Conservation (phyloP, 2,113 vertebrate species). For the Bettongia penicillata region DNA sequence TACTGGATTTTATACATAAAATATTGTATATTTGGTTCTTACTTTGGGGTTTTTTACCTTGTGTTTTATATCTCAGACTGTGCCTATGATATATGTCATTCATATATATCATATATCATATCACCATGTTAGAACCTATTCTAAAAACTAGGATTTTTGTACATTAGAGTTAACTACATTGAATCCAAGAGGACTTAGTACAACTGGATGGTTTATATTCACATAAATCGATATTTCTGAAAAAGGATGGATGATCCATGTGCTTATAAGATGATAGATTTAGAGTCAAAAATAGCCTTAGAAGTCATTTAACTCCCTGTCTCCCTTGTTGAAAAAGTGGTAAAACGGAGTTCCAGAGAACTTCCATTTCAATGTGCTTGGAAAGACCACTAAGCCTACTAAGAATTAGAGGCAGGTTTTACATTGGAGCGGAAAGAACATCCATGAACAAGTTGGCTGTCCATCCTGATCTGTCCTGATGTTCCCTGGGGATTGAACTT, state of each 20-base stretch:
- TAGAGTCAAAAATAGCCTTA: background rate
- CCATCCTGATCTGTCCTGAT: background rate
- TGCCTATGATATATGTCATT: background rate
- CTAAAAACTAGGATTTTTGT: background rate
- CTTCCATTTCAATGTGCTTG: background rate
- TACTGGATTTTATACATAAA: background rate
- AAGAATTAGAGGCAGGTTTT: background rate
- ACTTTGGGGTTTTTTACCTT: background rate
- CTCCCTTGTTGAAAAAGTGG: background rate
- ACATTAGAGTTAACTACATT: background rate
- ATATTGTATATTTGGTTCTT: background rate
- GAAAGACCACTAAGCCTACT: background rate
- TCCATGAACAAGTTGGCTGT: background rate
- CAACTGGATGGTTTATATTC: background rate
- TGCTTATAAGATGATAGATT: background rate
- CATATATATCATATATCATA: background rate
- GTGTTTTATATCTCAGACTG: background rate
- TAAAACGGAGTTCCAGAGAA: background rate
- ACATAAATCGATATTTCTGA: background rate
- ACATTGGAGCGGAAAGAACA: background rate
- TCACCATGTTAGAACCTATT: background rate
- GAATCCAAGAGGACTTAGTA: background rate
- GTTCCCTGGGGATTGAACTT: conserved; percentile 60
- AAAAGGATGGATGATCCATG: background rate
- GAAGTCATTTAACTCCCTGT: background rate